phyloP scores from a whole-genome alignment of 2,888 invertebrate genomes.

The Selenia dentaria region DNA sequence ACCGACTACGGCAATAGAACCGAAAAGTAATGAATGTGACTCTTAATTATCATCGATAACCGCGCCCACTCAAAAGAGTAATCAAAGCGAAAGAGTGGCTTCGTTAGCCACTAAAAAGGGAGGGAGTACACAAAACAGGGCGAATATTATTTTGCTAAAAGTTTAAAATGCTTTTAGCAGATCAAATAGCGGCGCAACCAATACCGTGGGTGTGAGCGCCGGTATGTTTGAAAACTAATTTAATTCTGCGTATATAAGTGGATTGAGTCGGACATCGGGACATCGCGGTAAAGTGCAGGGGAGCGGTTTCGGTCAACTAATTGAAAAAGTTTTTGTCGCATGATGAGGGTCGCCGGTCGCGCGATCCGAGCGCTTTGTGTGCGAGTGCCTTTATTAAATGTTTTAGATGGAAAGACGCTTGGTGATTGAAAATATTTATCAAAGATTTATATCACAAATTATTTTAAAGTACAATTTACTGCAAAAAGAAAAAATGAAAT shows the following conservation, averaged over 20 bases:
- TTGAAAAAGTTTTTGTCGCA: slow-evolving; percentile 73
- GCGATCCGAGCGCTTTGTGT: slow-evolving; percentile 28
- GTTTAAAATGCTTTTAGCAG: slow-evolving; percentile 46
- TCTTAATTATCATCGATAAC: slow-evolving; percentile 11
- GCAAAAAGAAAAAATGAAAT: too few species aligned
- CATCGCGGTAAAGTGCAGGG: slow-evolving; percentile 20
- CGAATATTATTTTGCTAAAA: too few species aligned
- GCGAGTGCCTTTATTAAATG: slow-evolving; percentile 39
- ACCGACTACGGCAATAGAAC: slow-evolving; percentile 4
- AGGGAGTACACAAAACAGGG: slow-evolving; percentile 20
- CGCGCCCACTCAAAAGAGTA: slow-evolving; percentile 10
- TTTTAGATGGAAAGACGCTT: slow-evolving; percentile 8
- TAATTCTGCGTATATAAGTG: slow-evolving; percentile 63
- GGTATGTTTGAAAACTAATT: slow-evolving; percentile 61
- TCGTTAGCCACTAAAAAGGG: background rate
- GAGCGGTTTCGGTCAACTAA: slow-evolving; percentile 60
- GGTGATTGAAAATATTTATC: slow-evolving; percentile 7
- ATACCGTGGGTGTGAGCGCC: slow-evolving; percentile 39
- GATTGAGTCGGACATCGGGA: slow-evolving; percentile 43
- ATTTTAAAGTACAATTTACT: background rate
- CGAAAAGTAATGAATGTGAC: slow-evolving; percentile 11
- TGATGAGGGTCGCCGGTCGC: slow-evolving; percentile 36
- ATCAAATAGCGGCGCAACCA: slow-evolving; percentile 43
- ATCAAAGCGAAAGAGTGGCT: slow-evolving; percentile 1
- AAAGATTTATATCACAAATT: slow-evolving; percentile 15